Base-by-base conservation (phyloP, 1,140 invertebrate species). In the Drosophila biarmipes region DNA sequence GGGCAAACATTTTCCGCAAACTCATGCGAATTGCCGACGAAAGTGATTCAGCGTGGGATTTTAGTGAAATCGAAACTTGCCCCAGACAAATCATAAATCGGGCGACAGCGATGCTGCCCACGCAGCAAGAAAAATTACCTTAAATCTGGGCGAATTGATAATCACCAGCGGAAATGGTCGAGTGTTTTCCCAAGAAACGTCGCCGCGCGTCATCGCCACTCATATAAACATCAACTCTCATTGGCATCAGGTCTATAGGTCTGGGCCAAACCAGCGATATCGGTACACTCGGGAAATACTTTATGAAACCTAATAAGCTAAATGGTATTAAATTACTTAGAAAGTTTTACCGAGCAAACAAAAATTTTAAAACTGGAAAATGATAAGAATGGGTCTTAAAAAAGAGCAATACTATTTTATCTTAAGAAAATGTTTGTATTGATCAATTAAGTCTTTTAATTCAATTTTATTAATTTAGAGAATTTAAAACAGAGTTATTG, bases 121-220 rank as follows among this genome's bases (percentile, higher is more conserved):
- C 68, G 80, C 74, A 55, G 2, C n/a, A 51, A 67, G 64, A 84
- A 54, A 82, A 82, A 82, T 84, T 84, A 82, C 63, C 79, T 75
- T 74, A 78, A 73, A 78, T 82, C 57, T 78, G 19, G 43, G 80
- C 69, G 73, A 82, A 81, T 81, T 81, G 80, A 81, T 81, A 56
- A 69, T 71, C 63, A 69, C 49, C 35, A 81, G 58, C 82, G 82
- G 82, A 87, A 87, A 87, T 61, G 64, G 71, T 29, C 74, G 57
- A 62, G 82, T 75, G 77, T 87, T 86, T 86, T 78, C 78, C 78
- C 66, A 63, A 69, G 63, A 84, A 86, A 42, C 46, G 48, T 58
- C 48, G 38, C 38, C 59, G 73, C 68, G 42, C 81, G 81, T 85
- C 81, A 86, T 80, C 55, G 52, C 31, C 45, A 40, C 67, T 40